Percentiles rank a stretch among this genome's conserved stretches.
phyloP scores from a whole-genome alignment of 2,888 invertebrate genomes.

The Mimumesa dahlbomi region DNA sequence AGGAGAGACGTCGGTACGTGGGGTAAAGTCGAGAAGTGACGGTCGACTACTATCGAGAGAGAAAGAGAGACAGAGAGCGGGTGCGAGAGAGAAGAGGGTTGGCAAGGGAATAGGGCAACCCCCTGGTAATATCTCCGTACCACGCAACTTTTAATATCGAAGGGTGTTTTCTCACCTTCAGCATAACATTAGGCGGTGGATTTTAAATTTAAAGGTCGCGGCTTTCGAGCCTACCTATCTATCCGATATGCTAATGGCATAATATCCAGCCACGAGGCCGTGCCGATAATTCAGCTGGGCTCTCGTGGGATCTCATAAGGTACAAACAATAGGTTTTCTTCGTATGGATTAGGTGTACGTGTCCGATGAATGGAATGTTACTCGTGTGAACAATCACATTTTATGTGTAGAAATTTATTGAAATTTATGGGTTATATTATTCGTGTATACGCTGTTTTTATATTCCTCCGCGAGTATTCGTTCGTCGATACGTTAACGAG shows the following conservation, averaged over 20 bases:
- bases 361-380: constrained; percentile 2
- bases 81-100: constrained; percentile 14
- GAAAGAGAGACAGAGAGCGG: constrained; percentile 1
- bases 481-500: no score
- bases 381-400: neutral
- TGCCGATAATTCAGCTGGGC: constrained; percentile 62
- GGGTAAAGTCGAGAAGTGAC: constrained; percentile 50
- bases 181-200: constrained; percentile 70
- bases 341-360: no score
- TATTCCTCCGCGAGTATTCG: no score
- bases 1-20: constrained; percentile 55
- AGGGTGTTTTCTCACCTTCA: constrained; percentile 78
- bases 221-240: constrained; percentile 68
- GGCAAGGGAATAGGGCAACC: constrained; percentile 44
- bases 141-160: constrained; percentile 79
- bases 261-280: constrained; percentile 67
- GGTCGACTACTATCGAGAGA: constrained; percentile 3
- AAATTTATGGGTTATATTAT: no score
- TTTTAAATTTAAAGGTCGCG: constrained; percentile 75
- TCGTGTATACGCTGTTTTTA: no score
- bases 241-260: constrained; percentile 76
- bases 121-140: constrained; percentile 72
- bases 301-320: constrained; percentile 46
- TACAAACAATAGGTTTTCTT: constrained; percentile 52
- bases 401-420: no score